A percentile compares a stretch with the other conserved stretches of the same genome.
These are phyloP conservation scores for Lophochroa leadbeateri DNA, from an alignment of 2,113 vertebrate genomes.

Conservation along the genomic window DNA sequence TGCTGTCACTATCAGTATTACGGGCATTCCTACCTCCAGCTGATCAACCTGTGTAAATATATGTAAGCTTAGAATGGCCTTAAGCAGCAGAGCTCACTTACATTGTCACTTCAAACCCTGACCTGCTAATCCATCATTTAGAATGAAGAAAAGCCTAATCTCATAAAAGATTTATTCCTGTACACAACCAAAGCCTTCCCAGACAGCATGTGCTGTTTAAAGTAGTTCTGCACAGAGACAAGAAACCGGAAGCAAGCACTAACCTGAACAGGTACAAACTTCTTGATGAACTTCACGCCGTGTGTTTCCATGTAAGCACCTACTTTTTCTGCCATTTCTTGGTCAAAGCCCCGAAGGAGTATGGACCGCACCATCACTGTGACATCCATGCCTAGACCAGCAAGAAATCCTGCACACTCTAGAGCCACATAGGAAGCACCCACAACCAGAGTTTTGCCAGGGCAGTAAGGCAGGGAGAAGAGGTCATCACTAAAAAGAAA, in stretches of 20 bases:
- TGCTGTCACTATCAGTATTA: conserved; percentile 88
- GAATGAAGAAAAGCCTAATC: neutral
- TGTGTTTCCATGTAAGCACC: conserved; percentile 90
- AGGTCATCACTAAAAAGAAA: conserved; percentile 87
- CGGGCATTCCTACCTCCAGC: conserved; percentile 89
- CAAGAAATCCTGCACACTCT: conserved; percentile 95
- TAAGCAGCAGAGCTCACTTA: neutral
- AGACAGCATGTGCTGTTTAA: neutral
- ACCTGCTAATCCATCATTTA: neutral
- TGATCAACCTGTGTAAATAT: conserved; percentile 79
- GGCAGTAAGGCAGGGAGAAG: conserved; percentile 91
- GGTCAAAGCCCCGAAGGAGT: conserved; percentile 93
- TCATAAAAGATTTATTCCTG: neutral
- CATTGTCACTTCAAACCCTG: neutral
- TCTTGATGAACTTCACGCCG: conserved; percentile 87
- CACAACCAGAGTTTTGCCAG: conserved; percentile 91
- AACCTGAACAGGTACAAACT: conserved; percentile 85
- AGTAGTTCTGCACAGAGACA: neutral
- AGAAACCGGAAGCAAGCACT: conserved; percentile 25
- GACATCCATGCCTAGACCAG: conserved; percentile 89
- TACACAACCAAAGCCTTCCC: neutral
- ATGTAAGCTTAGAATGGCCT: neutral
- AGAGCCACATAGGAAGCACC: conserved; percentile 94
- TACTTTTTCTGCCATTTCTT: conserved; percentile 91
- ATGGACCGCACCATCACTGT: conserved; percentile 95